Percentiles rank a stretch among this genome's conserved stretches.
Evolutionary conservation across 2,113 vertebrate genomes (phyloP).

Genomic region (Falcunculus frontatus): DNA sequence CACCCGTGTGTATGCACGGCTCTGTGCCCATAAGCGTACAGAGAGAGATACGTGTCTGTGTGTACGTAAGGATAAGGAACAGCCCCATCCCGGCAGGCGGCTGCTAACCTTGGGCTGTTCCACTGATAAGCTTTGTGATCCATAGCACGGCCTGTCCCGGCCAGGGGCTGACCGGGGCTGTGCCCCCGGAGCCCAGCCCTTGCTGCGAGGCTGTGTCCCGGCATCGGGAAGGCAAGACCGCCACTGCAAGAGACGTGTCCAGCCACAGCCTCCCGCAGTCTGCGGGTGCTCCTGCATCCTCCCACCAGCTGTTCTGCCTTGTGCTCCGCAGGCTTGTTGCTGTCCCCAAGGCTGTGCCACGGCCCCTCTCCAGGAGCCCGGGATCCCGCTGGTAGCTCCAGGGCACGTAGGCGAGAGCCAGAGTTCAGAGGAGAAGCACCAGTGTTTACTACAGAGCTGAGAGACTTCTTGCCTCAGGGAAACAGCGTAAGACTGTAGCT

Average conservation of each 20-base stretch:
- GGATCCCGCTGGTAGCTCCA: not conserved
- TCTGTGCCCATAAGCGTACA: no score
- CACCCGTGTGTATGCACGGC: accelerated
- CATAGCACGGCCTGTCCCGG: not conserved
- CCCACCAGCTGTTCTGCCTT: accelerated
- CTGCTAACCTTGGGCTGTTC: accelerated
- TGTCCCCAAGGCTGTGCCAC: not conserved
- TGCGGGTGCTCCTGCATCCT: not conserved
- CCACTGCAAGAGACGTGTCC: not conserved
- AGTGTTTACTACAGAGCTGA: not conserved
- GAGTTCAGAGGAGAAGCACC: not conserved
- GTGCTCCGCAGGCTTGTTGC: not conserved
- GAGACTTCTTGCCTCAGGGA: not conserved
- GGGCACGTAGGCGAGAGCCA: accelerated
- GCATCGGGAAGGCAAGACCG: accelerated
- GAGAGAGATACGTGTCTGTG: accelerated
- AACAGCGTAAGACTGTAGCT: not conserved
- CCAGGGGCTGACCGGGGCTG: not conserved
- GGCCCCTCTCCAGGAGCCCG: not conserved
- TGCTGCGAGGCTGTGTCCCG: accelerated
- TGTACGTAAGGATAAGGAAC: not conserved
- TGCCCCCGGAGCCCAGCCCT: not conserved
- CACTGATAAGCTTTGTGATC: accelerated
- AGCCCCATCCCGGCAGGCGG: accelerated
- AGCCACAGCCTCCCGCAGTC: no score